Evolutionary conservation across 2,797 vertebrate species (phyloP), one percentile per base, ranked within the genome.

Genomic region (Cyprinodon diabolis): DNA sequence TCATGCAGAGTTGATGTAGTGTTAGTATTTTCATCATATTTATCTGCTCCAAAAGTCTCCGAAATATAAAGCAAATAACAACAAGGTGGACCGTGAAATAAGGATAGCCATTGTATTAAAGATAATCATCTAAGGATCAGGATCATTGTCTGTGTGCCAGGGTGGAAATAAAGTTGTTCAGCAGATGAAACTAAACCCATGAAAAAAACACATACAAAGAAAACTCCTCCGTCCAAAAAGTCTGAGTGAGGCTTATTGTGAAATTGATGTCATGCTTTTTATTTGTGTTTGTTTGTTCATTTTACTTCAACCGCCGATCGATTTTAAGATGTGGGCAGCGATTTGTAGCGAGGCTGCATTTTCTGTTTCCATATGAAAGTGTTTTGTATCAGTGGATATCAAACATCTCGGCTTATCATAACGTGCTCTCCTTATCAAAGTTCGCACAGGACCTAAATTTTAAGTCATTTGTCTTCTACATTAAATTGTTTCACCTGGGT

Each of bases 111-210:
- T 54, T 69, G 56, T 43, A 68, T 75, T 67, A 17, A 35, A 56
- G 60, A 76, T 71, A 62, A 80, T 82, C 72, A 76, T 72, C 63
- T 58, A 19, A 49, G 69, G 74, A 77, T 83, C 54, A 74, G 58
- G 60, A 40, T 23, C 40, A 23, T 63, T 37, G 71, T 77, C 57
- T 57, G n/a, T 69, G 72, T 58, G 77, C 63, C 60, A 74, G 76
- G 76, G 40, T 2, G 0, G 70, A 37, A 43, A 80, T 78, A 66
- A 83, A 76, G 63, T 17, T 63, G 17, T 68, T 75, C 48, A 62
- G 56, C 67, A 67, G 21, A 37, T 71, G 74, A 68, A 73, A 63
- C 69, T 62, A 52, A 71, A 74, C 67, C 47, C 63, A 30, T 62
- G 68, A 47, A 75, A 83, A 74, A 40, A 62, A 35, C 21, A 47